A percentile compares a stretch with the other conserved stretches of the same genome.
phyloP scores from a whole-genome alignment of 2,113 vertebrate species.

The Penelope pileata region DNA sequence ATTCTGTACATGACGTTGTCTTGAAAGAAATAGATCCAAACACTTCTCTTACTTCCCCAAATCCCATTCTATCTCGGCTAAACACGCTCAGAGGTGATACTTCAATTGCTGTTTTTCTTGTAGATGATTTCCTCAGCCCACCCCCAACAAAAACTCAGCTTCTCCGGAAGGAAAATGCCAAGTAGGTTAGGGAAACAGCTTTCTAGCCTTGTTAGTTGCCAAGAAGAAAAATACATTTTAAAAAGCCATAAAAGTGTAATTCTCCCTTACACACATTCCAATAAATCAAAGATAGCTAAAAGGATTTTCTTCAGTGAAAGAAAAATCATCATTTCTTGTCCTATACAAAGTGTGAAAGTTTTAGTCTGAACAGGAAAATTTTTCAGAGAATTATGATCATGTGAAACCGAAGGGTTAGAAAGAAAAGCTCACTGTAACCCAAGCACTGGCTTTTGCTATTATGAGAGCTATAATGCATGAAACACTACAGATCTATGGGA shows the following conservation, averaged over 20 bases:
- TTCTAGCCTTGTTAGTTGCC: conserved; percentile 53
- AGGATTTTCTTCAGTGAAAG: conserved; percentile 69
- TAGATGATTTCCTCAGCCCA: background rate
- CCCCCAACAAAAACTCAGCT: background rate
- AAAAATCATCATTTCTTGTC: conserved; percentile 66
- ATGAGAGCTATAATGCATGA: conserved; percentile 57
- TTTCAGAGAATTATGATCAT: conserved; percentile 58
- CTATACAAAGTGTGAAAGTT: conserved; percentile 52
- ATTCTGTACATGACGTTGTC: background rate
- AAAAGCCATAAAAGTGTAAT: conserved; percentile 70
- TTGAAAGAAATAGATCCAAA: background rate
- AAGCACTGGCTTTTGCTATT: conserved; percentile 52
- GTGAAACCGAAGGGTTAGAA: conserved; percentile 47
- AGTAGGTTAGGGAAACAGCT: conserved; percentile 41
- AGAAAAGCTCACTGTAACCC: conserved; percentile 56
- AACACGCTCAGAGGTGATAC: background rate
- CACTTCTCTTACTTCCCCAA: background rate
- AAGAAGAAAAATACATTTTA: conserved; percentile 71
- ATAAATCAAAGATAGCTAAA: conserved; percentile 73
- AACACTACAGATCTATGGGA: conserved; percentile 61
- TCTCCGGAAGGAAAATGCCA: background rate
- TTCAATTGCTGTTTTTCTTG: background rate
- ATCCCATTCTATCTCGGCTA: background rate
- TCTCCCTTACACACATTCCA: conserved; percentile 50
- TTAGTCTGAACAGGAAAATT: conserved; percentile 34